Evolutionary conservation across 2,113 vertebrate species (phyloP).

Genomic region (Drymodes brunneopygia): DNA sequence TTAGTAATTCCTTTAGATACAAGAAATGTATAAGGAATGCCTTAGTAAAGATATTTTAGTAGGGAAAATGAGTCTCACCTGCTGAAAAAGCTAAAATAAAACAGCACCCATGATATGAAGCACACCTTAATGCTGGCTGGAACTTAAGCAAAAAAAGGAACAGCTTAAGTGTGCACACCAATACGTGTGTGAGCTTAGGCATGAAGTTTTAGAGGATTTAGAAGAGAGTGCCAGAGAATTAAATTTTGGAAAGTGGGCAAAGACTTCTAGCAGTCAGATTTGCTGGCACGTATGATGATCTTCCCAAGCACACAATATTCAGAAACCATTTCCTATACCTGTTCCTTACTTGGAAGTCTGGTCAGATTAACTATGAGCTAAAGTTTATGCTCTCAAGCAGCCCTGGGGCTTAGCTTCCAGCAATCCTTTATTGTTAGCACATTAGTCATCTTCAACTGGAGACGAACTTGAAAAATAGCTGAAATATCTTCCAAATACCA

Average conservation of each 20-base stretch:
- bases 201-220: neutral
- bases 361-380: conserved; percentile 2
- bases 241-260: neutral
- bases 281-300: neutral
- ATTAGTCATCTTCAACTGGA: conserved; percentile 8
- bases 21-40: neutral
- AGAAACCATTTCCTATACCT: neutral
- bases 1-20: neutral
- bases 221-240: neutral
- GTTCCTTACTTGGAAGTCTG: neutral
- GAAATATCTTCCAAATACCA: neutral
- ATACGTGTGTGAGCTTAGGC: neutral
- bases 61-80: neutral
- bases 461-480: conserved; percentile 10
- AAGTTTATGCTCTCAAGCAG: conserved; percentile 5
- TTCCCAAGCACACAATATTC: neutral
- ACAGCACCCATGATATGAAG: neutral
- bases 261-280: neutral
- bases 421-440: conserved; percentile 3
- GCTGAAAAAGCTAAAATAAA: neutral
- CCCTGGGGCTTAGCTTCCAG: neutral
- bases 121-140: neutral
- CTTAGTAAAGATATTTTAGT: neutral
- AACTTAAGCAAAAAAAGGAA: neutral
- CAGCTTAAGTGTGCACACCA: neutral